Base-by-base conservation (phyloP, 2,888 invertebrate genomes). In the Scaptomyza flava region DNA sequence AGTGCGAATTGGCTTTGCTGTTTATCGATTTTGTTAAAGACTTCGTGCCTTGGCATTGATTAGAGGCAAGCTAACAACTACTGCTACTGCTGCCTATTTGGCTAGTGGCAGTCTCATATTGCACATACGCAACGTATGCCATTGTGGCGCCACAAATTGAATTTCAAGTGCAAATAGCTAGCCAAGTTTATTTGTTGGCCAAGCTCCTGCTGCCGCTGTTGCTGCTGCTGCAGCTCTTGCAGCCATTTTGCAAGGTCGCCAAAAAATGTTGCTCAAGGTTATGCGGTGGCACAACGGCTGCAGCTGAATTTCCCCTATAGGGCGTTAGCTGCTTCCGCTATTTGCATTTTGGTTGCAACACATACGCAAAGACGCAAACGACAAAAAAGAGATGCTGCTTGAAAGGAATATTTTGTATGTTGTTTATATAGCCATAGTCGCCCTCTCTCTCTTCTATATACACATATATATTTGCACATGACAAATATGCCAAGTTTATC, bases 311-410 rank as follows among this genome's bases (percentile, higher is more conserved):
- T 9, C 23, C 36, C 59, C 74, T 59, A 27, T 59, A 27, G 42
- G 61, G 62, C 61, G n/a, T 3, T n/a, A 52, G 56, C 57, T 64
- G 70, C 67, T 69, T 69, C 72, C 70, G 68, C 75, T 89, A 89
- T 87, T 87, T 87, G 77, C 85, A 89, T 87, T 77, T 89, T 43
- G 66, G 69, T 59, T 83, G 84, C 80, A 77, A 67, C 72, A 63
- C 70, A 82, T 58, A 76, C 76, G 68, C 72, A 69, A 77, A 75
- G n/a, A 11, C 3, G 14, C 1, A 47, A 6, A 1, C 4, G 12
- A 43, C 77, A 69, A 78, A 71, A 69, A 72, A 78, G 17, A 17
- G n/a, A n/a, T n/a, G 76, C 72, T 68, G 66, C 82, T 75, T 79
- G 72, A 66, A 68, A 77, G 73, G 69, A 79, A 71, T 77, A 72